Conservation (phyloP, 1,140 invertebrate genomes). For the Drosophila dunni region DNA sequence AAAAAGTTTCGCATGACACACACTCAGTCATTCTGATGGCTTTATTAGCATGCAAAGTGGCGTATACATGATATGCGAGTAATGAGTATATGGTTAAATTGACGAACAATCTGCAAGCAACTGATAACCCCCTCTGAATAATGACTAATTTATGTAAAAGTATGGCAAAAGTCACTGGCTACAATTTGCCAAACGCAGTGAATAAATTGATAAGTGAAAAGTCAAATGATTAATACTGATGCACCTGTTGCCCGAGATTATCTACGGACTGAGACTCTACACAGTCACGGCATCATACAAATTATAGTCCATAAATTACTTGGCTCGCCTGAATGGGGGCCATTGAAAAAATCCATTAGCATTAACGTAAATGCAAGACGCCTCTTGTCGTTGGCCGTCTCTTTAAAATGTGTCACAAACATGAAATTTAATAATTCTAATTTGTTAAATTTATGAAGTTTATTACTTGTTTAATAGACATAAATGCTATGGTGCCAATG, state of each 20-base stretch:
- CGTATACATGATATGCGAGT: conserved; percentile 65
- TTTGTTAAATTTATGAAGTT: conserved; percentile 74
- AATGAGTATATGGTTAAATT: conserved; percentile 67
- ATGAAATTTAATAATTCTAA: conserved; percentile 79
- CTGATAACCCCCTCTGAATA: conserved; percentile 24
- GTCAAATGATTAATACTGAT: conserved; percentile 6
- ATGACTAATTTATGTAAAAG: conserved; percentile 23
- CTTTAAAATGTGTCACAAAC: conserved; percentile 55
- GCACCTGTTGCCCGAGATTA: conserved; percentile 43
- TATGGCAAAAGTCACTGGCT: neutral
- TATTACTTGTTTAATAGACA: conserved; percentile 73
- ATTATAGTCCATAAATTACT: conserved; percentile 36
- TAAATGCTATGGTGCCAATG: conserved; percentile 46
- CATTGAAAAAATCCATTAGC: conserved; percentile 56
- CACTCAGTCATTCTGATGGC: conserved; percentile 52
- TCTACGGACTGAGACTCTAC: neutral
- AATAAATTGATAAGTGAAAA: neutral
- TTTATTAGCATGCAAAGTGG: conserved; percentile 68
- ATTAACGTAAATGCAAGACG: conserved; percentile 29
- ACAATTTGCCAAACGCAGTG: neutral
- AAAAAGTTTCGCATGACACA: conserved; percentile 58
- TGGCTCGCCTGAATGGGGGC: conserved; percentile 6
- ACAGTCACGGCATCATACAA: conserved; percentile 15
- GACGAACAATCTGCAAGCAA: conserved; percentile 59
- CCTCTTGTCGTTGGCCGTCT: conserved; percentile 32